These are phyloP conservation scores for Microdon myrmicae DNA, from an alignment of 2,888 invertebrate genomes.

Conservation along the genomic window DNA sequence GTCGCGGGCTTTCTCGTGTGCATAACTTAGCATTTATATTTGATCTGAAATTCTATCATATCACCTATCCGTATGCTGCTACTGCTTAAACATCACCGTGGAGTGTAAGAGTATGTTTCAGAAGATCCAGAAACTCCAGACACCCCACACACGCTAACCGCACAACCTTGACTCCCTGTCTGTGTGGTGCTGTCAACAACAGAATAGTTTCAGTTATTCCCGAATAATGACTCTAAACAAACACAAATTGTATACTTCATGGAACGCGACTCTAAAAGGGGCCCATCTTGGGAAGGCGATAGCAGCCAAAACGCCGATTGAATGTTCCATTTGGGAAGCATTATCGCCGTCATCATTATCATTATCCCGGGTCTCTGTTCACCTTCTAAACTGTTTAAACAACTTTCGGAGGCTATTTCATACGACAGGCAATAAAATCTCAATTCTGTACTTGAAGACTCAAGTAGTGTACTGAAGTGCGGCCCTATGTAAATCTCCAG, in stretches of 20 bases:
- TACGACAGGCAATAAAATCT: slow-evolving; percentile 25
- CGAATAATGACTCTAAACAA: slow-evolving; percentile 22
- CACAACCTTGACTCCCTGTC: slow-evolving; percentile 8
- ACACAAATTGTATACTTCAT: neutral
- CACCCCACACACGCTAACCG: slow-evolving; percentile 8
- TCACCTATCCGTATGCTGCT: no score
- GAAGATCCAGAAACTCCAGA: no score
- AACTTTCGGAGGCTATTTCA: slow-evolving; percentile 4
- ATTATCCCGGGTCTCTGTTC: slow-evolving; percentile 10
- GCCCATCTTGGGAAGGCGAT: no score
- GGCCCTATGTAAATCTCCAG: slow-evolving; percentile 23
- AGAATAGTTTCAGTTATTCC: slow-evolving; percentile 34
- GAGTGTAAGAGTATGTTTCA: no score
- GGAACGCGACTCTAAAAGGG: no score
- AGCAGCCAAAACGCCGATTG: no score
- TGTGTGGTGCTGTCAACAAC: no score
- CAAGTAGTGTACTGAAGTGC: neutral
- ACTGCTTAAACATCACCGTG: no score
- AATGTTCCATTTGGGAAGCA: slow-evolving; percentile 28
- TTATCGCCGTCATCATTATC: slow-evolving; percentile 15
- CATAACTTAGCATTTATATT: slow-evolving; percentile 37
- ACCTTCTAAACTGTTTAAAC: slow-evolving; percentile 36
- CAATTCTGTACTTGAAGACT: slow-evolving; percentile 29
- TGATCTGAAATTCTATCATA: slow-evolving; percentile 14
- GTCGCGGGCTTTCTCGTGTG: slow-evolving; percentile 36